phyloP scores from a whole-genome alignment of 2,113 vertebrate genomes.

The Fulmarus glacialis region DNA sequence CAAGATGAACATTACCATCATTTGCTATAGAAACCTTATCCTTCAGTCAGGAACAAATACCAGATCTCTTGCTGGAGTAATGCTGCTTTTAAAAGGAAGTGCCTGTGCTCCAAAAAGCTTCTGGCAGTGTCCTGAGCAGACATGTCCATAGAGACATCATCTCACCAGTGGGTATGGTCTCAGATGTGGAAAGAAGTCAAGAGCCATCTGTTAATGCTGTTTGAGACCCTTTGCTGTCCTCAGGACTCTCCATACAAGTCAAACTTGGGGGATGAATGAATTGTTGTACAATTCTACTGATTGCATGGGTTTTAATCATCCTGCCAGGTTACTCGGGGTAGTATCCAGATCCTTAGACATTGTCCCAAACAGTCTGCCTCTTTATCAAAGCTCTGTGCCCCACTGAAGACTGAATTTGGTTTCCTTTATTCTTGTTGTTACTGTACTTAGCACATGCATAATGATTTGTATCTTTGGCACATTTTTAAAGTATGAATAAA shows the following conservation, averaged over 20 bases:
- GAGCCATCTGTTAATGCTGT: not conserved
- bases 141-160: not conserved
- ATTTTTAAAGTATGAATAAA: not conserved
- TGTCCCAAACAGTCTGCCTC: not conserved
- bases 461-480: not conserved
- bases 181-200: not conserved
- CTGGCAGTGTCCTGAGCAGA: not conserved
- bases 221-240: not conserved
- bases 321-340: not conserved
- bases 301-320: not conserved
- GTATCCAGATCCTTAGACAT: not conserved
- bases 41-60: not conserved
- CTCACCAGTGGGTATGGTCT: not conserved
- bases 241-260: not conserved
- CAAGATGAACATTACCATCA: not conserved
- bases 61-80: not conserved
- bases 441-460: not conserved
- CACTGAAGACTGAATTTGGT: not conserved
- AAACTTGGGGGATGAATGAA: not conserved
- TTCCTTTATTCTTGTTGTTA: not conserved
- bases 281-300: not conserved
- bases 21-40: not conserved
- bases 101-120: not conserved
- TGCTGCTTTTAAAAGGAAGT: not conserved
- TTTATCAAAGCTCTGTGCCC: not conserved